Evolutionary conservation across 2,113 vertebrate species (phyloP), one percentile per base, ranked within the genome.

Genomic region (Neoarius graeffei): DNA sequence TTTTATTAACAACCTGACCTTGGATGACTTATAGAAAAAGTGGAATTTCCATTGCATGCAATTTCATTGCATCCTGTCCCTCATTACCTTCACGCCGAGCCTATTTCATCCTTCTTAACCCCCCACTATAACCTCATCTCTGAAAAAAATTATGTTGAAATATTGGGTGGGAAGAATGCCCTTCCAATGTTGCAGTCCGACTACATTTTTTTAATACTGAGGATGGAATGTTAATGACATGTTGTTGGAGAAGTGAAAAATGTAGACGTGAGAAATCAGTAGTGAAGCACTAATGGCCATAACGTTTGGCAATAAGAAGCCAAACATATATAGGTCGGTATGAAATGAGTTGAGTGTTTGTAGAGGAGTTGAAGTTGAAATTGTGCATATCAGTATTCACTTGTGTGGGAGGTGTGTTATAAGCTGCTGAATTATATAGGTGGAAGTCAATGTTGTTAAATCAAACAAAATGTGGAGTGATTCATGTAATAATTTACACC

Each of bases 231-330:
- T 25, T n/a, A 84, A 73, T 42, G 42, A 74, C n/a, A 42, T 30
- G 52, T 62, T 85, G 71, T 57, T 35, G 52, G 25, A 35, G 67
- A 84, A 64, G 52, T 71, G 48, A 52, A 3, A 76, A 23, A 50
- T 76, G 17, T 48, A 67, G 66, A 86, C 14, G 25, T 71, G 27
- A 50, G 50, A 54, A 77, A 52, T 77, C 48, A 56, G n/a, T 54
- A 56, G 13, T 27, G 25, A 30, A 84, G 52, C 62, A 52, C 25
- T 79, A 89, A 86, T 79, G 77, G 60, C 83, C 52, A 76, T 86
- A 71, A 86, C 79, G 86, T 83, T 86, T 89, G 57, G 59, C 50
- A 83, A 76, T 56, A 67, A 52, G 7, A 86, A 89, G 69, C 10
- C 56, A 83, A 60, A 86, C 20, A 73, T 86, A 77, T 69, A 83